Base-by-base conservation (phyloP, 2,888 invertebrate species). In the Gerris lacustris region DNA sequence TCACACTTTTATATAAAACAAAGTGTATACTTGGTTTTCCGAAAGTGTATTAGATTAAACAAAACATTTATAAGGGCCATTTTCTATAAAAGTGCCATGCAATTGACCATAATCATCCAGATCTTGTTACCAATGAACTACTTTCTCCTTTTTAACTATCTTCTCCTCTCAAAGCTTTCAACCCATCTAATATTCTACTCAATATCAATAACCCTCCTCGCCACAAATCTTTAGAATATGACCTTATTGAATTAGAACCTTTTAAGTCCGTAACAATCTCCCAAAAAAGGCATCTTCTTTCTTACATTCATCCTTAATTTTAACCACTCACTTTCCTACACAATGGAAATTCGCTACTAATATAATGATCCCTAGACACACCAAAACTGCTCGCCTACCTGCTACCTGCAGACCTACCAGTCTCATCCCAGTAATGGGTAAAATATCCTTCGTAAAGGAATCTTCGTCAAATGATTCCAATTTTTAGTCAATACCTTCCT, bases 301-400 rank as follows among this genome's bases (percentile, higher is more conserved):
- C 66, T 78, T 0, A 75, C 75, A 6, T 62, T 70, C 17, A 67
- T 77, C 0, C 72, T 74, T 6, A 77, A 78, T 66, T 74, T 76
- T 9, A 72, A 31, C 75, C 47, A 67, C 70, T 2, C 75, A 76
- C 43, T 71, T 62, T n/a, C 62, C 5, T 0, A 62, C 66, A 6
- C 69, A 73, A 44, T 78, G 77, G 74, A 77, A 78, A 63, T 70
- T n/a, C 11, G 67, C 72, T 17, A 45, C 63, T 9, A 68, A 71
- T 15, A 45, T 68, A 6, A 45, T 63, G 7, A 45, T 72, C 5
- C 71, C 18, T 17, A 71, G 71, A n/a, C 67, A 69, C 9, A 47
- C 45, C 1, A 72, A 71, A 63, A 67, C 69, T 11, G 62, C 18
- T 15, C 44, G 67, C 11, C 6, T 31, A 9, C 44, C 47, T 15